Percentiles rank a stretch among this genome's conserved stretches.
These are phyloP conservation scores for Phyllotreta striolata DNA, from an alignment of 2,888 invertebrate species.

Conservation along the genomic window DNA sequence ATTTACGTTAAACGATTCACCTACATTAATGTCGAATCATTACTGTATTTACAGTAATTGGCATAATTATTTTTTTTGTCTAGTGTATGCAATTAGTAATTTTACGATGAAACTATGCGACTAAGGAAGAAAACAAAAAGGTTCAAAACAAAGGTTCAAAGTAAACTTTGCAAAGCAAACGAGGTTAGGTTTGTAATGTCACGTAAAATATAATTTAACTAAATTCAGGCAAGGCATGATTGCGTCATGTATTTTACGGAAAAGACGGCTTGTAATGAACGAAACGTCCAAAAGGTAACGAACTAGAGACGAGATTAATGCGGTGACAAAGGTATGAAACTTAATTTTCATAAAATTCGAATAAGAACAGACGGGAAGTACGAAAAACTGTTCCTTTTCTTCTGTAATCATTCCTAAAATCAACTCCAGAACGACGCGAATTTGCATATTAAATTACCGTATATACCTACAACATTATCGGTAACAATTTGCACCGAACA, in stretches of 20 bases:
- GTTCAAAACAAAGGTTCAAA: constrained; percentile 20
- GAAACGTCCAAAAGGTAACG: background rate
- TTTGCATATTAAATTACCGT: too few species aligned
- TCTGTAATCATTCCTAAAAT: constrained; percentile 3
- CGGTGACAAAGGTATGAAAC: constrained; percentile 5
- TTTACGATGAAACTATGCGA: constrained; percentile 2
- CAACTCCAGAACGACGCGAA: too few species aligned
- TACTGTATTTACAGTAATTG: too few species aligned
- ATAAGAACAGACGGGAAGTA: background rate
- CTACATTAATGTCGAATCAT: too few species aligned
- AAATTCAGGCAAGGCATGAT: constrained; percentile 43
- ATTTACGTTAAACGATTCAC: constrained; percentile 1
- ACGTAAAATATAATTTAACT: constrained; percentile 44
- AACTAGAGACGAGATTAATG: background rate
- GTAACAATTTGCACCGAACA: too few species aligned
- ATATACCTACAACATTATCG: too few species aligned
- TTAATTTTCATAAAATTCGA: constrained; percentile 7
- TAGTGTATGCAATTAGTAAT: constrained; percentile 4
- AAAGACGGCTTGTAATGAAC: constrained; percentile 1
- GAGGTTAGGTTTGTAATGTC: constrained; percentile 42
- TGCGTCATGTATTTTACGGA: constrained; percentile 27
- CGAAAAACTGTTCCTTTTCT: constrained; percentile 2
- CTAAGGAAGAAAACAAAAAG: constrained; percentile 13
- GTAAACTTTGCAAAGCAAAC: constrained; percentile 35
- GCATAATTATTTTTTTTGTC: too few species aligned